Percentiles rank a stretch among this genome's conserved stretches.
Evolutionary conservation across 2,888 invertebrate species (phyloP).

Genomic region (Athetis lepigone): DNA sequence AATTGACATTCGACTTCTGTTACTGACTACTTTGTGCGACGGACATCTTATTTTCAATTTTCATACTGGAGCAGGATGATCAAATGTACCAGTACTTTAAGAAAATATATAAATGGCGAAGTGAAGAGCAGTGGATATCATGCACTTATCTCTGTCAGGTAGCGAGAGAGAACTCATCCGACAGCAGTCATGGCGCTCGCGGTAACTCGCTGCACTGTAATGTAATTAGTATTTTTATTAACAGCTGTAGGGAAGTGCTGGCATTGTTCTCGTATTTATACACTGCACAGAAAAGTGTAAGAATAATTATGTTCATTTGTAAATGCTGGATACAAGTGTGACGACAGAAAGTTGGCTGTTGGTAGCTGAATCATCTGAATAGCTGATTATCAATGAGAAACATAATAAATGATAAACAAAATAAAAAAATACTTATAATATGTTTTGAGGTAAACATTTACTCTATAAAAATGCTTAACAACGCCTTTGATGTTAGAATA

Average conservation of each 20-base stretch:
- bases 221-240: slow-evolving; percentile 34
- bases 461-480: too few species aligned
- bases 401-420: too few species aligned
- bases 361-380: too few species aligned
- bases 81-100: not conserved
- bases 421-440: too few species aligned
- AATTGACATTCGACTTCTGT: too few species aligned
- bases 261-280: not conserved
- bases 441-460: too few species aligned
- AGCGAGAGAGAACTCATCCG: slow-evolving; percentile 21
- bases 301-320: not conserved
- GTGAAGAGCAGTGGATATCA: not conserved
- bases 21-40: too few species aligned
- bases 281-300: not conserved
- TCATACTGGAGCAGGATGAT: not conserved
- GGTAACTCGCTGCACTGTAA: slow-evolving; percentile 37
- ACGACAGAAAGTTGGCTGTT: not conserved
- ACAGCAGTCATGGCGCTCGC: slow-evolving; percentile 43
- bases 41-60: too few species aligned
- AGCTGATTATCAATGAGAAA: not conserved
- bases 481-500: too few species aligned
- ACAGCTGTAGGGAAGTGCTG: not conserved
- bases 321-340: not conserved
- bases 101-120: slow-evolving; percentile 1
- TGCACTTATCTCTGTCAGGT: slow-evolving; percentile 32